Conservation (phyloP, 2,113 vertebrate genomes). For the Callaeas wilsoni region DNA sequence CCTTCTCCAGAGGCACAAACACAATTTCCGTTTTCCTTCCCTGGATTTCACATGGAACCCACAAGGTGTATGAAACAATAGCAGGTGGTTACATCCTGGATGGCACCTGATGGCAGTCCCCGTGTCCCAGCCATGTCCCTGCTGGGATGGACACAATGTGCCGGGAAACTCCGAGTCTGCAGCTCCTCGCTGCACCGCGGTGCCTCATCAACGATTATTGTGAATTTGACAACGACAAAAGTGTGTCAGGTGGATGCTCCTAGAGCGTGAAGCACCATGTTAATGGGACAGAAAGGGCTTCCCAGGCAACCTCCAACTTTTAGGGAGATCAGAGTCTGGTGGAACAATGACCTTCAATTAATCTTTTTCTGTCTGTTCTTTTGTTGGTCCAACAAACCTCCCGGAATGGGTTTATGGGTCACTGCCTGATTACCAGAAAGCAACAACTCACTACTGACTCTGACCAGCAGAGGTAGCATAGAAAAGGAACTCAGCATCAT, state of each 20-base stretch:
- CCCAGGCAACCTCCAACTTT: neutral
- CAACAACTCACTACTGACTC: neutral
- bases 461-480: neutral
- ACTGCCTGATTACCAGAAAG: neutral
- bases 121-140: fast-evolving
- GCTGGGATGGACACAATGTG: fast-evolving
- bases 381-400: neutral
- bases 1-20: neutral
- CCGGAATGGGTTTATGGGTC: neutral
- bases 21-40: neutral
- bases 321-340: neutral
- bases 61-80: fast-evolving
- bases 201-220: fast-evolving
- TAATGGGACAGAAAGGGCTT: neutral
- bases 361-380: neutral
- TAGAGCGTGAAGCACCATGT: fast-evolving
- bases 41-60: neutral
- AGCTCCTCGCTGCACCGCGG: fast-evolving
- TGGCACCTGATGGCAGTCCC: neutral
- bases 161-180: fast-evolving
- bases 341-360: fast-evolving
- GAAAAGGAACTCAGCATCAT: neutral
- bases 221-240: too few species aligned
- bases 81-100: neutral
- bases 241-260: neutral